Base-by-base conservation (phyloP, 2,888 invertebrate species). In the Parascotia fuliginaria region DNA sequence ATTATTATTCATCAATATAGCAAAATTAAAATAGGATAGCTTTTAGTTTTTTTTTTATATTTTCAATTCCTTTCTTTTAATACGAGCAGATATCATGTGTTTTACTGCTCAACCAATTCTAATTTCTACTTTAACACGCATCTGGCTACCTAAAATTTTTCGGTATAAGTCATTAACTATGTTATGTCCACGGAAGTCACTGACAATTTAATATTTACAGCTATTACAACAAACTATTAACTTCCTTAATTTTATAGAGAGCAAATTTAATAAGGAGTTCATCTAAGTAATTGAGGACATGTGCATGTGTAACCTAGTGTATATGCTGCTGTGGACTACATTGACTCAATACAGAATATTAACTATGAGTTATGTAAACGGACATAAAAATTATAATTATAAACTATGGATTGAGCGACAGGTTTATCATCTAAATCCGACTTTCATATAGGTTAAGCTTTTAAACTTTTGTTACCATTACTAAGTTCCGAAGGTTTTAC, bases 371-470 rank as follows among this genome's bases (percentile, higher is more conserved):
- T 38, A 36, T 46, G 33, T 28, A 44, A 55, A 36, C 44, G 28
- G 32, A 40, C 45, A 45, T 42, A 50, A 40, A 58, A 69, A 65
- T 56, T 53, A 64, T 65, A 57, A 60, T 64, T 56, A 19, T 19
- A 19, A 19, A 57, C 73, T 70, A 77, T 73, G 70, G 69, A 66
- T 82, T 83, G 83, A 83, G 82, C 83, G 55, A 63, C 62, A 65
- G 68, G 52, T 76, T 69, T 58, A 65, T 58, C 60, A 67, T 53
- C 68, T 77, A 76, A 61, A 61, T 55, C 60, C 57, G 43, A 58
- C 39, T 40, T 37, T 47, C 50, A 54, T 32, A 39, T 70, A 55
- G 63, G 68, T 74, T 81, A 80, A 77, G 70, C 70, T 76, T 81
- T 80, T 42, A 70, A 49, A 58, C 33, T 51, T 63, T 77, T 76